Evolutionary conservation across 2,113 vertebrate species (phyloP).

Genomic region (Aegithalos caudatus): DNA sequence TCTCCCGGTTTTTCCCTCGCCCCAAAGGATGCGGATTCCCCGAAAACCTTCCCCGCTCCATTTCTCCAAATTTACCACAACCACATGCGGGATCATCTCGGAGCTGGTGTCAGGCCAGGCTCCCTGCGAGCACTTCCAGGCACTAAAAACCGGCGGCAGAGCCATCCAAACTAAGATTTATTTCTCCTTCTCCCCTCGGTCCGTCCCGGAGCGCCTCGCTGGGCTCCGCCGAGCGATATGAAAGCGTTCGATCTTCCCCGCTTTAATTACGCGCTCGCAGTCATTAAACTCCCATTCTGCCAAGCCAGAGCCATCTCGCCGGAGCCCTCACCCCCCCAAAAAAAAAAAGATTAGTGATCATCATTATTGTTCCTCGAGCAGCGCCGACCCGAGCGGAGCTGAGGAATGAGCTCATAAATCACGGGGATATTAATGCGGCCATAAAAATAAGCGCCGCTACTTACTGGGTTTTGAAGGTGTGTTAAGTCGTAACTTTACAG

Average conservation of each 20-base stretch:
- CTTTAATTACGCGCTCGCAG: neutral
- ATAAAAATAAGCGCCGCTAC: neutral
- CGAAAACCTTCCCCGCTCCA: neutral
- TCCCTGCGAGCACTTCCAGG: neutral
- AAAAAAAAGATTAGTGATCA: neutral
- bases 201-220: neutral
- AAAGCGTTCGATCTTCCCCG: neutral
- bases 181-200: neutral
- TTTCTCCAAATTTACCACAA: neutral
- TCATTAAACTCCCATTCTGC: neutral
- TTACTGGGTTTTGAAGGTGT: neutral
- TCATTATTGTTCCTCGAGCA: neutral
- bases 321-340: neutral
- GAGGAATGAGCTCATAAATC: conserved; percentile 6
- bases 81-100: neutral
- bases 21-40: neutral
- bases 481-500: neutral
- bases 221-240: neutral
- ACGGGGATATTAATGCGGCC: neutral
- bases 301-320: neutral
- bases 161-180: neutral
- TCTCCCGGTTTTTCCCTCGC: neutral
- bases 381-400: neutral
- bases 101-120: neutral
- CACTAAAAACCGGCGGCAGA: neutral